Evolutionary conservation across 2,113 vertebrate species (phyloP), one percentile per base, ranked within the genome.

Genomic region (Origma solitaria): DNA sequence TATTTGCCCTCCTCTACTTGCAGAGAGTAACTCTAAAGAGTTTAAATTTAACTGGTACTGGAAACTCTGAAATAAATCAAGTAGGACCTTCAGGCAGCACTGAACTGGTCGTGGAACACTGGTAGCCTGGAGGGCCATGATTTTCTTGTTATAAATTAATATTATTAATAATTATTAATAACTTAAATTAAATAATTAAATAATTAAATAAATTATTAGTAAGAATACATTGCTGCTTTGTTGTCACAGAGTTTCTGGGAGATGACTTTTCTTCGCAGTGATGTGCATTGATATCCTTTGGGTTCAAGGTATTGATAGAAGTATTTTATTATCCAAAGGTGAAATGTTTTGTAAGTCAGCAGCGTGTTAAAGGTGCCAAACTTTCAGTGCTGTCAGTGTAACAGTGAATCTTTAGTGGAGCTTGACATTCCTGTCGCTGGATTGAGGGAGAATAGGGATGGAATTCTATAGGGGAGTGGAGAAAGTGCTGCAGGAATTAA

Each of bases 291-390:
- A 68, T 66, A 44, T 35, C 58, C 40, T 88, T 86, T 37, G 53
- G 65, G 51, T 88, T 65, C 45, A 86, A 73, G 35, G 23, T 53
- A 19, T 68, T 83, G 86, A 38, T 85, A 88, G 65, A 83, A 88
- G 33, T n/a, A 16, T 88, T 90, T 94, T 91, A 75, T 92, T 90
- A 87, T 82, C 88, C 61, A 85, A 88, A 95, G 85, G 85, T 90
- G 89, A 92, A 92, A 83, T 0, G 1, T 79, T 40, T 86, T 75
- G 70, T 91, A 81, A 66, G 50, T 82, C 87, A 9, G 23, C 27
- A 66, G 61, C 7, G 78, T 82, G 77, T 85, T 88, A 28, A 80
- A 92, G 65, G 45, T 88, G 79, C 68, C 72, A 35, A 54, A 81
- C 47, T 94, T 82, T 33, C 61, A 28, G 49, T 91, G 80, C 92